Evolutionary conservation across 2,113 vertebrate species (phyloP), one percentile per base, ranked within the genome.

Genomic region (Pipa parva): DNA sequence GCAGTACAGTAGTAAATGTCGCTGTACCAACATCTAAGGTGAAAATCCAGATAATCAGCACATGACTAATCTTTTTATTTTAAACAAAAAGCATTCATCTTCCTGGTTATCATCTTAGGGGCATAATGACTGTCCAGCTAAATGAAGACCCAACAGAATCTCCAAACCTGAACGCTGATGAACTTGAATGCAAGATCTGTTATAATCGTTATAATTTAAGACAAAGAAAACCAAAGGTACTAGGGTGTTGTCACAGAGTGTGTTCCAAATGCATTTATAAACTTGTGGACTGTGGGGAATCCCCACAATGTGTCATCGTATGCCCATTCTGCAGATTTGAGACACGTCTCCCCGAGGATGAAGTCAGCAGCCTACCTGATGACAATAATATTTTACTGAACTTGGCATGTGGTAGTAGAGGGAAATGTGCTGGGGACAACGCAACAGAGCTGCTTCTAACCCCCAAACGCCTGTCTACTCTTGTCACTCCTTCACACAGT

Each of bases 131-230:
- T 77, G 82, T 81, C 27, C 91, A 89, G 7, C 59, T 76, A 0
- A 76, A 68, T 5, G 88, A 86, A 56, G 89, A 83, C 20, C 24
- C 76, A 0, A 5, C 75, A 12, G 90, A 94, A 62, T 63, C 68
- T 1, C 83, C 81, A 63, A 46, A 60, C 21, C 27, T 73, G 28
- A 81, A 75, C 73, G 66, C 85, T 0, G 95, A 97, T 0, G 93
- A 99, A 71, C 84, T 98, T 0, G 95, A 99, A 86, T 98, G 96
- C 76, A 97, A 97, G 79, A 99, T 99, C 77, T 99, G 96, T 63
- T 98, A 97, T 76, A 94, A 88, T 13, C 79, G 84, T 1, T 99
- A 94, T 72, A 95, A 90, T 75, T 77, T 95, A 64, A 80, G 84
- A 0, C 86, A 89, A 72, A 88, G 92, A 28, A 89, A 93, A 63